A percentile compares a stretch with the other conserved stretches of the same genome.
phyloP scores from a whole-genome alignment of 2,113 vertebrate species.

The Notothenia coriiceps region DNA sequence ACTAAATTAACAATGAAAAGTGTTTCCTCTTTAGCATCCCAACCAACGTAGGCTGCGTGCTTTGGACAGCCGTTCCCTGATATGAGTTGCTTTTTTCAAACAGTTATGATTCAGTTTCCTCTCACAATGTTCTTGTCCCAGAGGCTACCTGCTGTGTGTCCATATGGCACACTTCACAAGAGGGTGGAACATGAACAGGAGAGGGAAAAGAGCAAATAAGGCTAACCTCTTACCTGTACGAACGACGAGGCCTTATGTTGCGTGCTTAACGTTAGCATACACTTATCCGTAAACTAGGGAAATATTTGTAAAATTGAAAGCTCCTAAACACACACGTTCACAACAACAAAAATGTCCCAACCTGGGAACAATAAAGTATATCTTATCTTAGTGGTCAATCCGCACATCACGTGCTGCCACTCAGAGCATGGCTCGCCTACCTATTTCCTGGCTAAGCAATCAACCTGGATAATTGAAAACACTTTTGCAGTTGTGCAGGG shows the following conservation, averaged over 20 bases:
- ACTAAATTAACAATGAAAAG: neutral
- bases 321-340: too few relatives aligned
- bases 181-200: conserved; percentile 18
- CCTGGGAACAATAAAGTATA: too few relatives aligned
- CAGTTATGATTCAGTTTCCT: conserved; percentile 61
- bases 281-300: too few relatives aligned
- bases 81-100: conserved; percentile 54
- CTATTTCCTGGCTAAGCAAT: neutral
- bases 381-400: too few relatives aligned
- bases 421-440: too few relatives aligned
- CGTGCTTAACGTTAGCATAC: too few relatives aligned
- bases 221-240: conserved; percentile 26
- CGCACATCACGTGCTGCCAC: too few relatives aligned
- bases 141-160: conserved; percentile 71
- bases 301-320: too few relatives aligned
- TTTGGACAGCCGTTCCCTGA: conserved; percentile 25
- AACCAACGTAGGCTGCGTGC: neutral
- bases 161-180: conserved; percentile 72
- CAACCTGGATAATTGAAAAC: neutral
- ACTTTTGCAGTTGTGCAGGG: neutral
- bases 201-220: neutral
- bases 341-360: too few relatives aligned
- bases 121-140: conserved; percentile 48
- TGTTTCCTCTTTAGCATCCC: neutral
- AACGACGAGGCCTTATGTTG: too few relatives aligned